A percentile compares a stretch with the other conserved stretches of the same genome.
Evolutionary conservation across 1,140 invertebrate genomes (phyloP).

Genomic region (Drosophila aff.): DNA sequence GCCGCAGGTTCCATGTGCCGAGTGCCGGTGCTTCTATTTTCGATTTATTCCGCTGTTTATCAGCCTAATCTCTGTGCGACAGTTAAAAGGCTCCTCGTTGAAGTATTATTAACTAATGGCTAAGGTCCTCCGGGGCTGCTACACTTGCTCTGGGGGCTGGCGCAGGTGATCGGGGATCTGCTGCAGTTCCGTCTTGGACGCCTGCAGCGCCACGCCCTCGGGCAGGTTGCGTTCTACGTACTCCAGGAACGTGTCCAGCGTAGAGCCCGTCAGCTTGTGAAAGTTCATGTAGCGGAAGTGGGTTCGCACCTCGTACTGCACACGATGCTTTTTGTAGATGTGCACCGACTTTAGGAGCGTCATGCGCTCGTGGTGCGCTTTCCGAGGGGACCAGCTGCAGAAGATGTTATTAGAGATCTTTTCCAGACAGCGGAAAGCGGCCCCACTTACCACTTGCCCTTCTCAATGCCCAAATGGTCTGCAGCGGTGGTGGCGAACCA

Average conservation of each 20-base stretch:
- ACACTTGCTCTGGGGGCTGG: constrained; percentile 72
- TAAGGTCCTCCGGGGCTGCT: constrained; percentile 14
- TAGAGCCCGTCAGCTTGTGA: constrained; percentile 95
- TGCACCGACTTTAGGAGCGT: constrained; percentile 95
- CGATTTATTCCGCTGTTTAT: constrained; percentile 21
- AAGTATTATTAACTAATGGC: constrained; percentile 39
- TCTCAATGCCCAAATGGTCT: constrained; percentile 90
- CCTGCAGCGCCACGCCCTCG: constrained; percentile 98
- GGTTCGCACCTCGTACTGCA: constrained; percentile 98
- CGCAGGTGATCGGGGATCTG: constrained; percentile 86
- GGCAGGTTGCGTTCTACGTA: constrained; percentile 98
- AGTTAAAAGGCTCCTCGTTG: constrained; percentile 5
- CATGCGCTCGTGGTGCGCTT: constrained; percentile 90
- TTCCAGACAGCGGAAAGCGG: background rate
- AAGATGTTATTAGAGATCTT: constrained; percentile 33
- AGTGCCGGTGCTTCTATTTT: constrained; percentile 9
- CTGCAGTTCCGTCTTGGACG: constrained; percentile 92
- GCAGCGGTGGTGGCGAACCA: constrained; percentile 93
- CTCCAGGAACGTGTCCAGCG: constrained; percentile 97
- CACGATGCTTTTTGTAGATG: constrained; percentile 96
- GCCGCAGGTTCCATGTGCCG: constrained; percentile 3
- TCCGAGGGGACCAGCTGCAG: constrained; percentile 89
- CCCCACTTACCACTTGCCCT: constrained; percentile 89
- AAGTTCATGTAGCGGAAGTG: constrained; percentile 95
- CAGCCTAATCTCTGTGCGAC: constrained; percentile 28